Evolutionary conservation across 2,113 vertebrate species (phyloP), one percentile per base, ranked within the genome.

Genomic region (Leptocoma aspasia): DNA sequence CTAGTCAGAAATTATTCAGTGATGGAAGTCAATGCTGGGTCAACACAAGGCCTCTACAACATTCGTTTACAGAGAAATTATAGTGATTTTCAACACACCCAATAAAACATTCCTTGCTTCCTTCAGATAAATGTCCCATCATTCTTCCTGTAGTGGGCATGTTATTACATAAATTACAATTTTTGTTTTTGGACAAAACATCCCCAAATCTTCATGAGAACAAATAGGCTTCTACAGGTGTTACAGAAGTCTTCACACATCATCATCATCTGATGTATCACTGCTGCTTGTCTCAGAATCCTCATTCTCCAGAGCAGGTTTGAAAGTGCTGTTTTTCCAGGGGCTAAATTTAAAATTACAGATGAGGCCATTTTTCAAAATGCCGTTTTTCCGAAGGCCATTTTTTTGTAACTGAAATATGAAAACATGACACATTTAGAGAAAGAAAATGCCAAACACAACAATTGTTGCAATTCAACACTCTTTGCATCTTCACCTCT

Each of bases 261-360:
- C 98, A 54, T 88, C 86, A 33, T 98, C 98, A 90, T 98, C 98
- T 73, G 98, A 98, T 41, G 98, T 98, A 97, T 98, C 98, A 69
- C 97, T 98, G 97, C 98, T 98, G 94, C 98, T 98, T 0, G 98
- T 98, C 84, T 98, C 98, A 30, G 98, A 97, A 94, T 98, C 98
- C 13, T 98, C 98, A 68, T 97, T 98, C 75, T 98, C 97, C 87
- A 97, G 52, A 56, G 97, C 82, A 82, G 97, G 91, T 93, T 76
- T 98, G 96, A 98, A 98, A 98, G 95, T 96, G 97, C 96, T 97
- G 96, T 96, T 97, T 97, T 98, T 98, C 98, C 98, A 98, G 23
- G 97, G 73, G 73, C 96, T 95, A 86, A 98, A 98, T 78, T 98
- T 98, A 92, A 98, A 97, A 94, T 97, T 92, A 90, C 94, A 97